Percentiles rank a stretch among this genome's conserved stretches.
phyloP scores from a whole-genome alignment of 2,888 invertebrate genomes.

The Heliconius ismenius region DNA sequence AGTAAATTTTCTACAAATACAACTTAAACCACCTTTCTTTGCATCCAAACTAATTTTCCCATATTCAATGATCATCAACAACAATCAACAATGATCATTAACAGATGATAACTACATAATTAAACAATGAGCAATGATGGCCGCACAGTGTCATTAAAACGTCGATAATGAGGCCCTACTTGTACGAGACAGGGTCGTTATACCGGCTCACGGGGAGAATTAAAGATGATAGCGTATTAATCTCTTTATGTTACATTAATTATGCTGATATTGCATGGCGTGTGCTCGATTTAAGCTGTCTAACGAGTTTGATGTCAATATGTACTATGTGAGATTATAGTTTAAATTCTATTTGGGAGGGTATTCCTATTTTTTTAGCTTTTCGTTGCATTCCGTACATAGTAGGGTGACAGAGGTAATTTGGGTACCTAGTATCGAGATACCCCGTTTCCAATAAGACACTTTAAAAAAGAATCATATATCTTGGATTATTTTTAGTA shows the following conservation, averaged over 20 bases:
- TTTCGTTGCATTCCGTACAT: no score
- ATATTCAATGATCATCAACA: background rate
- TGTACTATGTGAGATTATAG: no score
- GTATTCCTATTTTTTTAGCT: no score
- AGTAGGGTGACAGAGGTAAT: no score
- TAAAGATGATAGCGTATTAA: slow-evolving; percentile 22
- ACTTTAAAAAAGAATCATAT: no score
- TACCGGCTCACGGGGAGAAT: slow-evolving; percentile 16
- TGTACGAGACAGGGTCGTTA: slow-evolving; percentile 20
- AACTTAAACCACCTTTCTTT: background rate
- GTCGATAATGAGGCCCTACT: slow-evolving; percentile 58
- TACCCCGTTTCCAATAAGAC: no score
- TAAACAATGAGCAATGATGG: slow-evolving; percentile 7
- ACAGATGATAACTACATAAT: slow-evolving; percentile 12
- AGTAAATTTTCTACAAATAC: background rate
- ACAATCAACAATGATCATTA: slow-evolving; percentile 13
- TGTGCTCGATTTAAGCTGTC: slow-evolving; percentile 5
- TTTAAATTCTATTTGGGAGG: no score
- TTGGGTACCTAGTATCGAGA: no score
- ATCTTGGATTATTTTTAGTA: no score
- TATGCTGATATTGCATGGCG: slow-evolving; percentile 7
- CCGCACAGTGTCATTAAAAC: slow-evolving; percentile 4
- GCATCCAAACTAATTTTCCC: background rate
- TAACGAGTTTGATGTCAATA: background rate
- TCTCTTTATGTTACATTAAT: slow-evolving; percentile 19